These are phyloP conservation scores for Orientallactaga sibirica DNA, from an alignment of 2,797 vertebrate genomes.

Conservation along the genomic window DNA sequence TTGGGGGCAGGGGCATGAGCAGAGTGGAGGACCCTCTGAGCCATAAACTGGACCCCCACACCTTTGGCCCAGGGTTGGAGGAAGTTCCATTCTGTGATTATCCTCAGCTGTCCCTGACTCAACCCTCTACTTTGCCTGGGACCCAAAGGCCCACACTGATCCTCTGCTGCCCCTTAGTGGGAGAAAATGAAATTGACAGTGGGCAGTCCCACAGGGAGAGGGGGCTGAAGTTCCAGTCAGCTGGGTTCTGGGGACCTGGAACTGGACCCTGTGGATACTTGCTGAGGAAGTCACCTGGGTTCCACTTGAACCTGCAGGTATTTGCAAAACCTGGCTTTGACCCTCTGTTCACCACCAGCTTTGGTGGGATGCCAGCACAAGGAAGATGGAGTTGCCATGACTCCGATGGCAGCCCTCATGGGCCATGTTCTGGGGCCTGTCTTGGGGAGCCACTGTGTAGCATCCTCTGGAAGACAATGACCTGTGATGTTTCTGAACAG, in stretches of 20 bases:
- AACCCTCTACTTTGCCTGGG: too few relatives aligned
- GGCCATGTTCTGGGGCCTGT: background rate
- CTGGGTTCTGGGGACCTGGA: background rate
- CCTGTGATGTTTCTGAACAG: background rate
- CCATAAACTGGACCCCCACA: background rate
- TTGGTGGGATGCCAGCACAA: background rate
- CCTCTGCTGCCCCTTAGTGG: background rate
- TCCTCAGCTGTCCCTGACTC: too few relatives aligned
- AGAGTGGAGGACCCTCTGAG: background rate
- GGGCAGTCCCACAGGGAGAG: background rate
- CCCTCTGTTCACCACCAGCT: too few relatives aligned
- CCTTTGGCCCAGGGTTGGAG: background rate
- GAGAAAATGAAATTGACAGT: background rate
- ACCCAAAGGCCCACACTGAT: too few relatives aligned
- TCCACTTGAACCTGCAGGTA: background rate
- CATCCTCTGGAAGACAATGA: accelerated
- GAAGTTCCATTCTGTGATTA: background rate
- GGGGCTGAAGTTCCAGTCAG: background rate
- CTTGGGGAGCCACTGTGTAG: background rate
- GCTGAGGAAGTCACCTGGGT: background rate
- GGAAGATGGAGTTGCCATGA: background rate
- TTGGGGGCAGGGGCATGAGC: too few relatives aligned
- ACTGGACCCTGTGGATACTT: too few relatives aligned
- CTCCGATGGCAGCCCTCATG: background rate
- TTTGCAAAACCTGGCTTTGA: background rate